Percentiles rank a stretch among this genome's conserved stretches.
Evolutionary conservation across 2,888 invertebrate species (phyloP).

Genomic region (Chelonus formosanus): DNA sequence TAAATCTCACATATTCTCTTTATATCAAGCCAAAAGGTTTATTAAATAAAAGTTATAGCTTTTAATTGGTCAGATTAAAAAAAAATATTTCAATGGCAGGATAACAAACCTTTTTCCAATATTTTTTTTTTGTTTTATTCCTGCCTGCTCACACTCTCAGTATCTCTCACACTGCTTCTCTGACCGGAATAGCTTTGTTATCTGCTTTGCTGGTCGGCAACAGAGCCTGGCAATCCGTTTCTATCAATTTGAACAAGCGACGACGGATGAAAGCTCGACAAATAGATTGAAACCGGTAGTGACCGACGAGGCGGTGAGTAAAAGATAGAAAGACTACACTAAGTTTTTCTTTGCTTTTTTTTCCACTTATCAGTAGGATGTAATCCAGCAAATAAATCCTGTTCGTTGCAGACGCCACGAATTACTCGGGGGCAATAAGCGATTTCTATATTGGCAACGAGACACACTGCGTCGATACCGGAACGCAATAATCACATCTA

Average conservation of each 20-base stretch:
- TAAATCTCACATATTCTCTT: too few species aligned
- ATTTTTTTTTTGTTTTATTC: too few species aligned
- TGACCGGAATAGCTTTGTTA: slow-evolving; percentile 51
- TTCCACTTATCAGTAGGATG: slow-evolving; percentile 53
- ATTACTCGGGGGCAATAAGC: slow-evolving; percentile 39
- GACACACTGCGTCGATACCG: slow-evolving; percentile 51
- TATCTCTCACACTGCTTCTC: slow-evolving; percentile 14
- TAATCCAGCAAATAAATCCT: slow-evolving; percentile 56
- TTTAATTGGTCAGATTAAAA: too few species aligned
- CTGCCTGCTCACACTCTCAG: background rate
- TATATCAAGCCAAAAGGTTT: too few species aligned
- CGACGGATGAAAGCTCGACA: slow-evolving; percentile 51
- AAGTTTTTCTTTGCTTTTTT: background rate
- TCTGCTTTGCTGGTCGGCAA: slow-evolving; percentile 52
- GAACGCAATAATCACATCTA: slow-evolving; percentile 33
- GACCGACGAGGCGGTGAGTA: slow-evolving; percentile 34
- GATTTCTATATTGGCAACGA: slow-evolving; percentile 41
- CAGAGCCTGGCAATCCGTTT: slow-evolving; percentile 54
- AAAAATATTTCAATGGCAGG: too few species aligned
- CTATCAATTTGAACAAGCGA: slow-evolving; percentile 52
- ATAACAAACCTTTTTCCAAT: too few species aligned
- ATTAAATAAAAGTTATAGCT: too few species aligned
- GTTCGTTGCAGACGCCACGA: slow-evolving; percentile 49
- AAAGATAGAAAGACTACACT: slow-evolving; percentile 15
- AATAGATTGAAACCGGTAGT: slow-evolving; percentile 46